Conservation (phyloP, 2,797 vertebrate genomes). For the Champsocephalus gunnari region DNA sequence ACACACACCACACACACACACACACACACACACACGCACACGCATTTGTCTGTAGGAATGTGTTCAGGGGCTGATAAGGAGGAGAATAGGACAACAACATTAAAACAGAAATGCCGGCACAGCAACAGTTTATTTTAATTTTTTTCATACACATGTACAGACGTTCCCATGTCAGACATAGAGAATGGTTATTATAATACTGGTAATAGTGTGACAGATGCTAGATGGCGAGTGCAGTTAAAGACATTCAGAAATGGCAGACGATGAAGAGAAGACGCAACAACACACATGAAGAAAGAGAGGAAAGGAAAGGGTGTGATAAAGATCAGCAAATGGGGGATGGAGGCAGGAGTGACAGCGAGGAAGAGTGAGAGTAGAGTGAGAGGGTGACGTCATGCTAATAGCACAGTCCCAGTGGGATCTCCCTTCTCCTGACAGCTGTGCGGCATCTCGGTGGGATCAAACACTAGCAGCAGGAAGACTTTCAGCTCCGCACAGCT, state of each 20-base stretch:
- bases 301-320: background rate
- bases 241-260: conserved; percentile 6
- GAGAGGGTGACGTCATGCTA: conserved; percentile 69
- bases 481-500: conserved; percentile 67
- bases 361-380: conserved; percentile 24
- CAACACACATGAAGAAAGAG: background rate
- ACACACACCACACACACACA: conserved; percentile 7
- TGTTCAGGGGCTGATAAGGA: conserved; percentile 76
- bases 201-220: conserved; percentile 10
- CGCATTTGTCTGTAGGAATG: conserved; percentile 59
- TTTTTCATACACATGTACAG: conserved; percentile 15
- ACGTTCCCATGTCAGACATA: conserved; percentile 13
- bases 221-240: background rate
- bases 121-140: conserved; percentile 35
- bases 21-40: conserved; percentile 12
- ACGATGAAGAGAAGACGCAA: background rate
- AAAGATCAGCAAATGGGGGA: conserved; percentile 17
- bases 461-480: conserved; percentile 72
- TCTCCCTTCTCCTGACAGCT: conserved; percentile 70
- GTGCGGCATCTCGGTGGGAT: conserved; percentile 70
- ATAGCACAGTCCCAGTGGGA: conserved; percentile 65
- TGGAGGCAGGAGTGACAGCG: conserved; percentile 8
- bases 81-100: conserved; percentile 60
- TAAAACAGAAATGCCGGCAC: conserved; percentile 61
- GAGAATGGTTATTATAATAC: conserved; percentile 12